Conservation (phyloP, 1,140 invertebrate genomes). For the Penaeus japonicus region DNA sequence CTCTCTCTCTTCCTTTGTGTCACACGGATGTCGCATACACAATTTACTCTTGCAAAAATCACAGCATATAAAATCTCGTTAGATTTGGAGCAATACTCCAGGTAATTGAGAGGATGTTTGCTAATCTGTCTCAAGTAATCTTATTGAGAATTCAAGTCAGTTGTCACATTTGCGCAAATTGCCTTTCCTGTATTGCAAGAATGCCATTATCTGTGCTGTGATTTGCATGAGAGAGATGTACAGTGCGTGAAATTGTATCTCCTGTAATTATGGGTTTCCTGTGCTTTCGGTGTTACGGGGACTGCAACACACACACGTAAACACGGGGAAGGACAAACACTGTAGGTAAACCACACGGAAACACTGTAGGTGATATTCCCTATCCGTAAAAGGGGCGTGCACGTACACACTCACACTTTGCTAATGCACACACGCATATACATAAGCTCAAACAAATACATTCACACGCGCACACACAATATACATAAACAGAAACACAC, state of each 20-base stretch:
- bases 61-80: too few relatives aligned
- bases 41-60: not conserved
- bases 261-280: not conserved
- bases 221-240: too few relatives aligned
- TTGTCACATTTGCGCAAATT: too few relatives aligned
- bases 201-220: too few relatives aligned
- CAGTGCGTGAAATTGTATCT: not conserved
- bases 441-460: not conserved
- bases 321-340: too few relatives aligned
- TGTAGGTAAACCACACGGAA: too few relatives aligned
- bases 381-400: too few relatives aligned
- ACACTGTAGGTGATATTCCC: too few relatives aligned
- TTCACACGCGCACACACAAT: not conserved
- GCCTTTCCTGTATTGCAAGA: too few relatives aligned
- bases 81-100: too few relatives aligned
- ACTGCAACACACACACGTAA: not conserved
- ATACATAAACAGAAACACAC: not conserved
- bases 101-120: not conserved
- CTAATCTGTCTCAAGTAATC: too few relatives aligned
- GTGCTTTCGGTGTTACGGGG: not conserved
- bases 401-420: not conserved
- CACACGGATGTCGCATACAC: not conserved
- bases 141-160: too few relatives aligned
- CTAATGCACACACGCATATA: not conserved
- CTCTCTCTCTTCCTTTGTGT: not conserved